Evolutionary conservation across 2,113 vertebrate genomes (phyloP).

Genomic region (Colaptes auratus): DNA sequence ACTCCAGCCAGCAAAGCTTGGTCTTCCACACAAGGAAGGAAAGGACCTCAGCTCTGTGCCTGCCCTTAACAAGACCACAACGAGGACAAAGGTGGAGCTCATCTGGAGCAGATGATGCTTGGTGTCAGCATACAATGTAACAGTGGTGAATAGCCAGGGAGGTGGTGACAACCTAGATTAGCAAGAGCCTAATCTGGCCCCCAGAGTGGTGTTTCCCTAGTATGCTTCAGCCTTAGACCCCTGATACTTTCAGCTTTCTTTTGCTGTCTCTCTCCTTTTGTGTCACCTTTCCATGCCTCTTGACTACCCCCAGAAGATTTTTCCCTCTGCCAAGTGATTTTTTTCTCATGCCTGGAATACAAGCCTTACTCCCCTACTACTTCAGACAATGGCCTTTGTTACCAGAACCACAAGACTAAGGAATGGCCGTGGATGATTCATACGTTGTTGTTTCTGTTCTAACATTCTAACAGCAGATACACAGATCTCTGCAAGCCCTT

Average conservation of each 20-base stretch:
- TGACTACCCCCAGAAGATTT: background rate
- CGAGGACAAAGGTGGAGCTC: background rate
- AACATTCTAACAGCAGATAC: background rate
- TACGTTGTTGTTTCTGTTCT: background rate
- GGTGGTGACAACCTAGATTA: background rate
- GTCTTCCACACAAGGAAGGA: background rate
- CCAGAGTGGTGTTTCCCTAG: background rate
- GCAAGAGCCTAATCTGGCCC: background rate
- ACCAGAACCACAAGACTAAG: background rate
- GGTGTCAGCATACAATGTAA: background rate
- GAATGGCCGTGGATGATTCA: background rate
- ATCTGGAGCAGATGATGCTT: background rate
- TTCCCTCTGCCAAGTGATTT: background rate
- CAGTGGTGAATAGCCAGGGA: background rate
- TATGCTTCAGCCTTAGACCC: background rate
- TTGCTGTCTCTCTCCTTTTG: background rate
- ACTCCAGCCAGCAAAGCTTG: background rate
- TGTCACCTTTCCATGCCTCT: background rate
- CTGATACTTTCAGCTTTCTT: background rate
- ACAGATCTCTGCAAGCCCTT: background rate
- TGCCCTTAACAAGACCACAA: background rate
- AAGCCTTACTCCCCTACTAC: background rate
- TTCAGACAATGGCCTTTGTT: constrained; percentile 10
- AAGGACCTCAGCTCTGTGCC: background rate
- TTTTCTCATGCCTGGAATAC: background rate